These are phyloP conservation scores for Chaitophorus viminalis DNA, from an alignment of 2,888 invertebrate species.

Conservation along the genomic window DNA sequence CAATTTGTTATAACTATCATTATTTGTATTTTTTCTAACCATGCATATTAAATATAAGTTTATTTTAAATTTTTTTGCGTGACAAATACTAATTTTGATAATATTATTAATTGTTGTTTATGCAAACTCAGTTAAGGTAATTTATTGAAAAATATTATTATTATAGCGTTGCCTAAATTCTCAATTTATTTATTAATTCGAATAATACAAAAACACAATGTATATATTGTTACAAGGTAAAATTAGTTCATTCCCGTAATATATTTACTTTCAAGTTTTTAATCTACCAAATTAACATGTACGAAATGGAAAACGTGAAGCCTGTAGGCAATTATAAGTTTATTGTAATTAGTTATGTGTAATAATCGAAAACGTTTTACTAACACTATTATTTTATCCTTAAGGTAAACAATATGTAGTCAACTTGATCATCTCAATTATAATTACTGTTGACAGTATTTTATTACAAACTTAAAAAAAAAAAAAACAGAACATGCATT, in stretches of 20 bases:
- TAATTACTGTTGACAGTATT: background rate
- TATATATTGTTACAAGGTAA: background rate
- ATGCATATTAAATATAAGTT: too few relatives aligned
- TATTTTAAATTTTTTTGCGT: too few relatives aligned
- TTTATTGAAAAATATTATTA: background rate
- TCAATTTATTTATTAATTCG: background rate
- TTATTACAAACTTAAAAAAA: background rate
- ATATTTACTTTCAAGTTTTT: background rate
- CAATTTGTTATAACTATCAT: too few relatives aligned
- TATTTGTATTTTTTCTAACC: too few relatives aligned
- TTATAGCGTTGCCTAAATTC: background rate
- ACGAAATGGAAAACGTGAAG: slow-evolving; percentile 23
- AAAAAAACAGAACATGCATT: background rate
- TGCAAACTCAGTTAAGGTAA: background rate
- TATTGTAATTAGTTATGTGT: background rate
- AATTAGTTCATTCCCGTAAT: background rate
- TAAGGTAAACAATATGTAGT: background rate
- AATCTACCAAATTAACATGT: background rate
- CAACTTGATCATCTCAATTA: background rate
- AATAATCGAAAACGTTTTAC: slow-evolving; percentile 10
- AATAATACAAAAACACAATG: background rate
- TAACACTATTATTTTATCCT: slow-evolving; percentile 3
- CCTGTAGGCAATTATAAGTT: background rate
- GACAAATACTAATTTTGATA: background rate
- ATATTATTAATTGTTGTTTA: background rate